Base-by-base conservation (phyloP, 2,888 invertebrate species). In the Opisthograptis luteolata region DNA sequence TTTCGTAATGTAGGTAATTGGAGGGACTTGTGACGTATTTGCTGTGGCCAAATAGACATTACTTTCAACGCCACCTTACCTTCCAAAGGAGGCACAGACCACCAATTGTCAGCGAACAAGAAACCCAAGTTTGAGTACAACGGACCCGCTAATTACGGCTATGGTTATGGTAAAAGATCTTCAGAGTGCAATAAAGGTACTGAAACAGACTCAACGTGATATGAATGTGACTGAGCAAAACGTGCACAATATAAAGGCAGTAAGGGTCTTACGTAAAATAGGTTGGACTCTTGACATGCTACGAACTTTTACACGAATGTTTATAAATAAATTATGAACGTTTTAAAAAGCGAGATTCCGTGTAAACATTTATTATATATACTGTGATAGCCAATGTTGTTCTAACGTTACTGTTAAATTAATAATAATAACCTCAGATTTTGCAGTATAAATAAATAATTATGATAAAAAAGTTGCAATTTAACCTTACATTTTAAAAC, bases 91-190 rank as follows among this genome's bases (percentile, higher is more conserved):
- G 87, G 87, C 58, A 79, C 87, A 69, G 71, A 74, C 13, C 74
- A 75, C 8, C 57, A 73, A 10, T 56, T 79, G 10, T 61, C 75
- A 8, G 27, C 79, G 86, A 12, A 58, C 75, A 7, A 76, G 71
- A 81, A 82, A 39, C 87, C 88, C 13, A 84, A 80, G 5, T 90
- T 89, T 82, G 71, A 87, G 82, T 61, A 78, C 87, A 22, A 78
- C n/a, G n/a, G n/a, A n/a, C n/a, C 81, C 14, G 76, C 87, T 59
- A 85, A 80, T 58, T 75, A 86, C 50, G 90, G 86, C 43, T 78
- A 88, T 65, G 89, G 85, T 80, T 88, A 84, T 47, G 89, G 89
- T 64, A 90, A 90, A 82, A 79, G 90, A 76, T 75, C 81, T 36
- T 66, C 78, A 58, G 83, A 83, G 55, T 80, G 81, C 35, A 64